phyloP scores from a whole-genome alignment of 2,888 invertebrate genomes.

The Eupeodes luniger region DNA sequence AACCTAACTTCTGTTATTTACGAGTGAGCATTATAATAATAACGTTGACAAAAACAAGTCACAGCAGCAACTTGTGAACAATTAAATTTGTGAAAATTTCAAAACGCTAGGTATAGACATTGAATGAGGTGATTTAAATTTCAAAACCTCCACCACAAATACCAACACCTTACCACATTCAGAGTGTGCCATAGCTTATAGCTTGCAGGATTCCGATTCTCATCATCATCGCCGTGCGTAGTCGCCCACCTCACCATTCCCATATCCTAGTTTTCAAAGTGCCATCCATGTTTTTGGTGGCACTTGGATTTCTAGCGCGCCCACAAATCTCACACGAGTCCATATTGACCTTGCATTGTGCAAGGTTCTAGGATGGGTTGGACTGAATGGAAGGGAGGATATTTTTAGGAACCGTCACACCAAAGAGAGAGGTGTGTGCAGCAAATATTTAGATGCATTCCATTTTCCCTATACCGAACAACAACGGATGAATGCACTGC shows the following conservation, averaged over 20 bases:
- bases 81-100: slow-evolving; percentile 11
- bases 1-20: neutral
- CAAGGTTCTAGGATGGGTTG: neutral
- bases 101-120: neutral
- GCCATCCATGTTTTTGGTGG: slow-evolving; percentile 32
- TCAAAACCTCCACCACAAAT: slow-evolving; percentile 18
- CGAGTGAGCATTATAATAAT: neutral
- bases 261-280: slow-evolving; percentile 18
- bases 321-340: slow-evolving; percentile 45
- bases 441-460: slow-evolving; percentile 42
- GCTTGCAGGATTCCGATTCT: slow-evolving; percentile 13
- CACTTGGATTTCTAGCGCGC: slow-evolving; percentile 49
- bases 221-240: neutral
- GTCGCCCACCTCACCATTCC: neutral
- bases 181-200: slow-evolving; percentile 27
- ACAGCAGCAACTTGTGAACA: slow-evolving; percentile 8
- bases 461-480: slow-evolving; percentile 44
- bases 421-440: neutral
- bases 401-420: neutral
- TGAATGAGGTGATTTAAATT: slow-evolving; percentile 31
- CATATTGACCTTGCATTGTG: slow-evolving; percentile 9
- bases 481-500: slow-evolving; percentile 48
- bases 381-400: neutral
- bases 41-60: neutral
- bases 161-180: slow-evolving; percentile 17